Evolutionary conservation across 2,797 vertebrate species (phyloP), one percentile per base, ranked within the genome.

Genomic region (Aphelocoma californica): DNA sequence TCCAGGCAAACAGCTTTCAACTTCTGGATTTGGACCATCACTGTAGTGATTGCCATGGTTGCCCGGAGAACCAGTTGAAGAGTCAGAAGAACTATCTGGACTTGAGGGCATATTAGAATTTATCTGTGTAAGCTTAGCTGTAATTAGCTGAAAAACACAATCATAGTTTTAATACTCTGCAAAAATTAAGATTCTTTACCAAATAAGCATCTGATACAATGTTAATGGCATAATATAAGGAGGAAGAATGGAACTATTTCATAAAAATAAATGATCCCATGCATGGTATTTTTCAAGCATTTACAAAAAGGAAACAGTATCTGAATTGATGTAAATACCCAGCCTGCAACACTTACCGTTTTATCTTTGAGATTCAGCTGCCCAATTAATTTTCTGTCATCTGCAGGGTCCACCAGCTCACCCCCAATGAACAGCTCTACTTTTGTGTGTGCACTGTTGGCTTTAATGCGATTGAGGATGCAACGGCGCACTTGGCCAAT

Each of bases 71-170:
- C 99, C 99, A 92, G 99, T 99, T 96, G 99, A 99, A 84, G 99
- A 99, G 97, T 99, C 99, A 77, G 99, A 99, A 83, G 99, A 99
- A 97, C 99, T 99, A 98, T 99, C 99, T 90, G 99, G 99, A 96
- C 99, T 99, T 95, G 99, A 99, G 97, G 99, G 99, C 99, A 99
- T 99, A 97, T 99, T 99, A 97, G 99, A 98, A 98, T 99, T 99
- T 98, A 99, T 99, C 97, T 99, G 99, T 75, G 99, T 99, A 95
- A 99, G 98, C 98, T 99, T 99, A 95, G 99, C 99, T 25, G 99
- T 99, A 96, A 99, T 99, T 97, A 99, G 97, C 99, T 99, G 96
- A 69, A 98, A 98, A 97, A 95, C 36, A 94, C 24, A 92, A 87
- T 7, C 36, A 56, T 0, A 40, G 40, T 50, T 95, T 93, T 69